These are phyloP conservation scores for Erpobdella octoculata DNA, from an alignment of 2,888 invertebrate genomes.

Conservation along the genomic window DNA sequence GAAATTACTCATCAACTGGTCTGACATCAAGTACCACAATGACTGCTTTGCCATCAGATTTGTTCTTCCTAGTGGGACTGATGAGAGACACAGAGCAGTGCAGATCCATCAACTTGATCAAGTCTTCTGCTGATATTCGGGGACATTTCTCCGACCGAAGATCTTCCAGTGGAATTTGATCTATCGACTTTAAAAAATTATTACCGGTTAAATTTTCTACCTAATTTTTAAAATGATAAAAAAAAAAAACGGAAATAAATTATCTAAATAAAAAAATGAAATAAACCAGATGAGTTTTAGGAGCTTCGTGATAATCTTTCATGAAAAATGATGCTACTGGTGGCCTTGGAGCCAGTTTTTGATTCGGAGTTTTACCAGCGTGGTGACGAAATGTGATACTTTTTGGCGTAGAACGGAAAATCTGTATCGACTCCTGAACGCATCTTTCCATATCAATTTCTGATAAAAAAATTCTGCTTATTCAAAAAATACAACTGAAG, in stretches of 20 bases:
- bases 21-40: conserved; percentile 63
- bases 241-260: not conserved
- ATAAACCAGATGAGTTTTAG: conserved; percentile 43
- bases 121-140: conserved; percentile 75
- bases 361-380: conserved; percentile 46
- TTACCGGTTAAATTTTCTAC: not conserved
- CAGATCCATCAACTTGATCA: conserved; percentile 64
- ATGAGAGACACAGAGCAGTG: conserved; percentile 38
- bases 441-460: conserved; percentile 90
- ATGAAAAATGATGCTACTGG: conserved; percentile 46
- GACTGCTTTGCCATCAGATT: conserved; percentile 43
- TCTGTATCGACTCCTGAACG: conserved; percentile 75
- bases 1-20: not conserved
- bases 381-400: conserved; percentile 79
- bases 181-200: conserved; percentile 59
- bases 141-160: conserved; percentile 70
- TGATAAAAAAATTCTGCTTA: too few relatives aligned
- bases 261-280: not conserved
- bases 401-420: conserved; percentile 75
- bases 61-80: conserved; percentile 46
- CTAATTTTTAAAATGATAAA: not conserved
- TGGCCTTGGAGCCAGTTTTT: conserved; percentile 28
- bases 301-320: conserved; percentile 43
- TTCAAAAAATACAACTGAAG: too few relatives aligned
- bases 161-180: conserved; percentile 63